Base-by-base conservation (phyloP, 2,113 vertebrate genomes). In the Dromas ardeola region DNA sequence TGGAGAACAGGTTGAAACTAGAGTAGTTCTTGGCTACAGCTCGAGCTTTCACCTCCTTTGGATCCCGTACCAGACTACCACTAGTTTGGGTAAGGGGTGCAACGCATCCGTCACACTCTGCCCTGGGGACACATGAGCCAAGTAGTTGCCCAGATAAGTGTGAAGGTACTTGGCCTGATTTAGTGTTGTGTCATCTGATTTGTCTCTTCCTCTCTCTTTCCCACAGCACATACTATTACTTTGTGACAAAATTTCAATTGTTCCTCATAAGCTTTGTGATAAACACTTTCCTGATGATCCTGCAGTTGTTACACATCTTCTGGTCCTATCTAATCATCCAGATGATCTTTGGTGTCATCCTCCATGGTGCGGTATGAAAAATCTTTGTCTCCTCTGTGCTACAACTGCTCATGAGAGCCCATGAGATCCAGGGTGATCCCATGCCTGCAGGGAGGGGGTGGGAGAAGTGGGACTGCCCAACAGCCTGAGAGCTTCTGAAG, bases 251-350 rank as follows among this genome's bases (percentile, higher is more conserved):
- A 89, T 98, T 98, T 67, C 32, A 89, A 15, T 95, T 98, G 21
- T 98, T 98, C 96, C 97, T 97, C 26, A 88, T 98, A 61, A 98
- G 98, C 91, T 98, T 98, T 62, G 97, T 99, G 95, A 98, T 99
- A 85, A 98, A 98, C 11, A 19, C 53, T 15, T 98, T 99, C 67
- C 97, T 99, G 80, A 85, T 98, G 50, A 84, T 98, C 38, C 98
- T 99, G 52, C 98, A 99, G 90, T n/a, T 93, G 9, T 96, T 99
- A 76, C 98, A 99, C 90, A 40, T 99, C 83, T 99, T 98, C 94
- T 99, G 98, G 98, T 98, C 98, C 42, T 98, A 95, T 38, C 95
- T 98, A 56, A 99, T 99, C 93, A 93, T 98, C 66, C 98, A 98
- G 36, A 98, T 99, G 98, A 61, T 98, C 82, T 98, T 97, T 90